Evolutionary conservation across 2,888 invertebrate genomes (phyloP).

Genomic region (Baccha elongata): DNA sequence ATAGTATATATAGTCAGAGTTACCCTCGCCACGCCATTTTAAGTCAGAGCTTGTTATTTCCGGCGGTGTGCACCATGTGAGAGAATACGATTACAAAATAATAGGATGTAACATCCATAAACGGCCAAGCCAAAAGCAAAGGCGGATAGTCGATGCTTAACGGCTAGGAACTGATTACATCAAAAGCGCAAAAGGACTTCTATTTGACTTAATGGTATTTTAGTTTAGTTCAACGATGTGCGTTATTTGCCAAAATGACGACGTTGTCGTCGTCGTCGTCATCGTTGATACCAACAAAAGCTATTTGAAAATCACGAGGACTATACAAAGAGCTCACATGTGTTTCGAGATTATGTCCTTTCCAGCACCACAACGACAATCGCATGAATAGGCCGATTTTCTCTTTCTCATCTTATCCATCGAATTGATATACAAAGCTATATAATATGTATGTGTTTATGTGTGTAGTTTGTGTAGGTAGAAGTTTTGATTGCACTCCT

Average conservation of each 20-base stretch:
- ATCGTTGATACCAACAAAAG: conserved; percentile 23
- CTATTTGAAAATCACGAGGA: conserved; percentile 2
- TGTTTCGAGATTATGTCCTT: conserved; percentile 51
- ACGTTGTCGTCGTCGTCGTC: conserved; percentile 13
- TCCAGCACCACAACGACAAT: conserved; percentile 20
- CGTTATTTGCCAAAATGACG: conserved; percentile 63
- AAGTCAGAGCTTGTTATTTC: conserved; percentile 60
- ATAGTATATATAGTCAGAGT: neutral
- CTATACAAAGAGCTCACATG: conserved; percentile 39
- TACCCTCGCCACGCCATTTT: conserved; percentile 15
- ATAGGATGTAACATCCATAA: conserved; percentile 73
- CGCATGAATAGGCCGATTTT: conserved; percentile 31
- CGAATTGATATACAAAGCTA: neutral
- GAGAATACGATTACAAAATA: conserved; percentile 73
- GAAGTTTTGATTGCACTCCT: conserved; percentile 30
- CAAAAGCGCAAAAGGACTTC: conserved; percentile 73
- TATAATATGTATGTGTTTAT: neutral
- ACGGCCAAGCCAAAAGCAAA: conserved; percentile 59
- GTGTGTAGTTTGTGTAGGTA: neutral
- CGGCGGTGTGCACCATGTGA: conserved; percentile 66
- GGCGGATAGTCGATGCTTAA: conserved; percentile 57
- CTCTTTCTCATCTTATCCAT: conserved; percentile 29
- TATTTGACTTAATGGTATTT: conserved; percentile 73
- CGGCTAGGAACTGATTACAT: conserved; percentile 73
- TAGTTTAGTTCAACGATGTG: conserved; percentile 73